Base-by-base conservation (phyloP, 2,113 vertebrate genomes). In the Spea multiplicata region DNA sequence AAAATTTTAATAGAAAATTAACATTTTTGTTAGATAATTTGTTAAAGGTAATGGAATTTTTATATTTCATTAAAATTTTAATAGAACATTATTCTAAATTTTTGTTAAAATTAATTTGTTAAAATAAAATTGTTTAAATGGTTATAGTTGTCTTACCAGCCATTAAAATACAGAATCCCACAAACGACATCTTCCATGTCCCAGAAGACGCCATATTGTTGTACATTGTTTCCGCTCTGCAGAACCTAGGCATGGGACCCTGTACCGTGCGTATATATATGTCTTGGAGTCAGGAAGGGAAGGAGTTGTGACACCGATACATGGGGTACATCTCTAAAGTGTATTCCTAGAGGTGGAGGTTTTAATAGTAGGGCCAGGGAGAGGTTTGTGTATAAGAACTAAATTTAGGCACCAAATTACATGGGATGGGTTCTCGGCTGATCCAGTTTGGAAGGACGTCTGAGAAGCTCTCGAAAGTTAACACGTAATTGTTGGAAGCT, bases 381-480 rank as follows among this genome's bases (percentile, higher is more conserved):
- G 65, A 68, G 66, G 64, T 66, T 30, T 66, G 61, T 53, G 66
- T 67, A 16, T 53, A 76, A 53, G 4, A 30, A 57, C 48, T 76
- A 65, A 44, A 66, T 66, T 52, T 75, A 76, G 44, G 47, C 45
- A 68, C 30, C n/a, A 76, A 30, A 67, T 45, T 55, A 68, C 3
- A 8, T 3, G 74, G 74, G 74, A 67, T 46, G 74, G 74, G 74
- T 66, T 44, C 16, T n/a, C 30, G 74, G 65, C 12, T 7, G 7
- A 68, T 67, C 74, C 65, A 67, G 65, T 67, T 76, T 46, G 5
- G 50, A 7, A 14, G 16, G 47, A 75, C 64, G n/a, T 64, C 10
- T 12, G 10, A 64, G 57, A 62, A 64, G 48, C 59, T 48, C 73
- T 45, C 48, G 50, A 74, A 50, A 74, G 47, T 44, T 45, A 6